phyloP scores from a whole-genome alignment of 2,113 vertebrate species.

The Coreoperca whiteheadi region DNA sequence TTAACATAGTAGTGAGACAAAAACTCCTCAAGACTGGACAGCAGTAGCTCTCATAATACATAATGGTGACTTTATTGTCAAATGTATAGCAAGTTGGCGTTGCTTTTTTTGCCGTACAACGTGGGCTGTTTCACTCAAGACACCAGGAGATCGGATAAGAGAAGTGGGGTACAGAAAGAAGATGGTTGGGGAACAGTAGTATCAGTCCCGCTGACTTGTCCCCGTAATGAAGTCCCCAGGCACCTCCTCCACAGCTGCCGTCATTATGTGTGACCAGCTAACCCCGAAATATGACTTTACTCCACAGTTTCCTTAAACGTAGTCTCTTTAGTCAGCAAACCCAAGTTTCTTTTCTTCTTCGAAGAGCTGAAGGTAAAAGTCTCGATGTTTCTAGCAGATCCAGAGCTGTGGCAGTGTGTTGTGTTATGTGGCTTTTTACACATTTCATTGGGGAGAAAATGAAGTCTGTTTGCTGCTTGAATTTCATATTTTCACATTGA shows the following conservation, averaged over 20 bases:
- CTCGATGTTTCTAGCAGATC: background rate
- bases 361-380: slow-evolving; percentile 14
- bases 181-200: slow-evolving; percentile 43
- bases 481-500: background rate
- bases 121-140: slow-evolving; percentile 23
- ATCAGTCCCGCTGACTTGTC: slow-evolving; percentile 64
- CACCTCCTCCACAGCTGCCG: slow-evolving; percentile 65
- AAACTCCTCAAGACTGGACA: background rate
- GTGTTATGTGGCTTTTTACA: background rate
- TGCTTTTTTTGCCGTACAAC: background rate
- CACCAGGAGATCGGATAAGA: slow-evolving; percentile 4
- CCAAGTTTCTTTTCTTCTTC: slow-evolving; percentile 19
- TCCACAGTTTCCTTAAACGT: slow-evolving; percentile 48
- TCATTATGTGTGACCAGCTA: slow-evolving; percentile 75
- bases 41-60: background rate
- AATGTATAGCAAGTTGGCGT: background rate
- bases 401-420: background rate
- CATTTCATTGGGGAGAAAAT: background rate
- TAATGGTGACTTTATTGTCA: slow-evolving; percentile 15
- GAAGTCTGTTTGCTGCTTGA: background rate
- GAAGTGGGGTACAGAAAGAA: slow-evolving; percentile 30
- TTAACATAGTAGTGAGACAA: background rate
- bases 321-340: slow-evolving; percentile 43
- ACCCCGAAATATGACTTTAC: slow-evolving; percentile 60
- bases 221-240: slow-evolving; percentile 83